phyloP scores from a whole-genome alignment of 2,888 invertebrate genomes.

The Odontocolon sp. region DNA sequence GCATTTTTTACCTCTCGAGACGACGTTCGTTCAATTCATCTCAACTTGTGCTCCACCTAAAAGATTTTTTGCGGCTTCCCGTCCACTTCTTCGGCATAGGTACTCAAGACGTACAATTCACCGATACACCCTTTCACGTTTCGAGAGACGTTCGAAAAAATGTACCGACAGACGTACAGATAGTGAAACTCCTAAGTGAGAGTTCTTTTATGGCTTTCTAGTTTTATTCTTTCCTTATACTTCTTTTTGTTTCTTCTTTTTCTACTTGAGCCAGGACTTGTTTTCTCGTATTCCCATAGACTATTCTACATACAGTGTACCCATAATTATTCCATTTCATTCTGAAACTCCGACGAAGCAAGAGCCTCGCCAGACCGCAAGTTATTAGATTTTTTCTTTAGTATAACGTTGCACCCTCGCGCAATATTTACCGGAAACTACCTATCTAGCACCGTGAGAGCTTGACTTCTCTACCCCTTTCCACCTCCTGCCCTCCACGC shows the following conservation, averaged over 20 bases:
- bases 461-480: not conserved
- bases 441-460: conserved; percentile 30
- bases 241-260: not conserved
- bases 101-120: conserved; percentile 30
- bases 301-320: not conserved
- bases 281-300: not conserved
- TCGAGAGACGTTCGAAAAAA: not conserved
- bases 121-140: conserved; percentile 19
- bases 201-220: not conserved
- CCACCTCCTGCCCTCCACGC: too few relatives aligned
- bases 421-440: conserved; percentile 52
- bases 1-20: conserved; percentile 13
- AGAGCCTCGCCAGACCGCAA: conserved; percentile 28
- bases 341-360: conserved; percentile 26
- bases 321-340: conserved; percentile 51
- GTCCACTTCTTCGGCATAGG: conserved; percentile 17
- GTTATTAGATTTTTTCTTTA: conserved; percentile 53
- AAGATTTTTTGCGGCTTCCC: not conserved
- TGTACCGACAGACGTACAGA: too few relatives aligned
- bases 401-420: conserved; percentile 15
- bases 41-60: not conserved
- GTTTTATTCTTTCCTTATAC: not conserved
- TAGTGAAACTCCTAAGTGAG: conserved; percentile 13
- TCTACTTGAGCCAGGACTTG: not conserved
- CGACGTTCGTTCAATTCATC: conserved; percentile 33